Base-by-base conservation (phyloP, 2,888 invertebrate genomes). In the Ophraella communa region DNA sequence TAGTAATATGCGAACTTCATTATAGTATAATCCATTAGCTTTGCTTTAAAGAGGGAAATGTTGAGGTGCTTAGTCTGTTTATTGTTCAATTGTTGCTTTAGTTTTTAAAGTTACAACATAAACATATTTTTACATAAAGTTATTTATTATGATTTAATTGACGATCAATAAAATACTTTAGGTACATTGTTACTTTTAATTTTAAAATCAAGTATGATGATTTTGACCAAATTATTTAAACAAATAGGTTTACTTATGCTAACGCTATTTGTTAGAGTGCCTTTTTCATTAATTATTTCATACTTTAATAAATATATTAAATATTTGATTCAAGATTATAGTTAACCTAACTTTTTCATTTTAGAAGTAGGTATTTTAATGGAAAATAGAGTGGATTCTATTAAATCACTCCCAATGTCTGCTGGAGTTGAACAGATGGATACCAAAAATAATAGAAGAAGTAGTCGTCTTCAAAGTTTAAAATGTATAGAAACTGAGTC, bases 11-110 rank as follows among this genome's bases (percentile, higher is more conserved):
- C 56, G n/a, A 55, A 56, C 56, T 56, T 56, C 56, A 56, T 45
- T 27, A 11, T 30, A 56, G 27, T 56, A 20, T 56, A 45, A 23
- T 10, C 30, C 45, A 21, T 56, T 30, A 30, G 45, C 27, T 44
- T 30, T 45, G 20, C n/a, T n/a, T n/a, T 20, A 30, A 56, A 56
- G 56, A 56, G 56, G 56, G 56, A 56, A 56, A 56, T 56, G 56
- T 45, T 56, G 56, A n/a, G n/a, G n/a, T 30, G 11, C 27, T 18
- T 11, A n/a, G 56, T 27, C 10, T 44, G 45, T 39, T 45, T 30
- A 56, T 56, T 45, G 30, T 56, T 39, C 30, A 18, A 56, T 56
- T 45, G 30, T 56, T 55, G 18, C 24, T 30, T 56, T 17, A 30
- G 45, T 20, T 4, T 44, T 56, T 56, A 56, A 56, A 56, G 18